Evolutionary conservation across 2,888 invertebrate species (phyloP).

Genomic region (Charanyca ferruginea): DNA sequence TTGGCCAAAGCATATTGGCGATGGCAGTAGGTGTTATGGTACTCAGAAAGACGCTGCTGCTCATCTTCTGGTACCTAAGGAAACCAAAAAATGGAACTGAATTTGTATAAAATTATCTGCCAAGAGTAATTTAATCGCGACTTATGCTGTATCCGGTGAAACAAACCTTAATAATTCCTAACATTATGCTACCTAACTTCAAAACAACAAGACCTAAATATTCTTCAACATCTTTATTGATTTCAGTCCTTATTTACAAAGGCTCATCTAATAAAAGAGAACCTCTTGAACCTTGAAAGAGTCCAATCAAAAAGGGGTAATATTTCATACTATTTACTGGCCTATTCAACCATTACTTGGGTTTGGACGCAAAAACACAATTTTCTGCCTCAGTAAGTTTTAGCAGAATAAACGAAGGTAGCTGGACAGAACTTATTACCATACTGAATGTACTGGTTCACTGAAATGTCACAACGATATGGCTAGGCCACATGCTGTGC

Average conservation of each 20-base stretch:
- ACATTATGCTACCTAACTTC: background rate
- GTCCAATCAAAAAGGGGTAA: conserved; percentile 30
- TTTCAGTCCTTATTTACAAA: conserved; percentile 11
- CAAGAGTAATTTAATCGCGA: too few species aligned
- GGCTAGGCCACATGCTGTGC: conserved; percentile 25
- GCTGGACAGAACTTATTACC: conserved; percentile 47
- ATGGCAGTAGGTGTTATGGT: too few species aligned
- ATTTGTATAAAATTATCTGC: too few species aligned
- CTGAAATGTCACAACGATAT: conserved; percentile 54
- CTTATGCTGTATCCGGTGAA: too few species aligned
- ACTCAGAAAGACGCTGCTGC: too few species aligned
- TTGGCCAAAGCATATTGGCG: too few species aligned
- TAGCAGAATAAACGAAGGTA: conserved; percentile 46
- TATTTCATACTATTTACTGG: conserved; percentile 36
- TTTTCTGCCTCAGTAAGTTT: conserved; percentile 54
- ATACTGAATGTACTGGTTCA: conserved; percentile 36
- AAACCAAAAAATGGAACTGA: too few species aligned
- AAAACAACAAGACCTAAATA: background rate
- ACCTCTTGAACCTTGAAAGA: conserved; percentile 6
- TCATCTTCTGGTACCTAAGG: too few species aligned
- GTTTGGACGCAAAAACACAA: conserved; percentile 47
- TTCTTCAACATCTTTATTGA: background rate
- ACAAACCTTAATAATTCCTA: too few species aligned
- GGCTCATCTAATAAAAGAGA: conserved; percentile 9
- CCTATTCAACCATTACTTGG: conserved; percentile 28